Conservation (phyloP, 2,797 vertebrate genomes). For the Halcyon chelicuti region DNA sequence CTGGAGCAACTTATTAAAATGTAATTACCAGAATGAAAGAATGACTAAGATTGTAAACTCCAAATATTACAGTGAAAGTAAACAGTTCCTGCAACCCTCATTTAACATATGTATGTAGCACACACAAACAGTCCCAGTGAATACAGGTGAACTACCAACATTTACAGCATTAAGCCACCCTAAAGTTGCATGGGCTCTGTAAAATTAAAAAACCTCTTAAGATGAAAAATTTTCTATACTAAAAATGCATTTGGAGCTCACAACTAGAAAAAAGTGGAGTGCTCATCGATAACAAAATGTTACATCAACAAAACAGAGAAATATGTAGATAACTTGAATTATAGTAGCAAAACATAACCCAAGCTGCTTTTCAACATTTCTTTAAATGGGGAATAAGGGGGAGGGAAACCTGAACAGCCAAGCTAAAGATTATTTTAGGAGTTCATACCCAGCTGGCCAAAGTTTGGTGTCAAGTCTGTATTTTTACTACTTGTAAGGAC, state of each 20-base stretch:
- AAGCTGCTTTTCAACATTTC: background rate
- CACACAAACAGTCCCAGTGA: background rate
- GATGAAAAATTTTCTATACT: background rate
- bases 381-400: rapidly evolving
- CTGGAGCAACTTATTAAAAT: background rate
- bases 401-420: rapidly evolving
- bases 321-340: background rate
- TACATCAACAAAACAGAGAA: background rate
- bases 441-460: background rate
- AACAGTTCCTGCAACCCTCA: background rate
- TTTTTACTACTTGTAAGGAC: background rate
- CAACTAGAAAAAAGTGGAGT: rapidly evolving
- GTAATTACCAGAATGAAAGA: background rate
- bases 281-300: rapidly evolving
- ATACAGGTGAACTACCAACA: background rate
- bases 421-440: background rate
- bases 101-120: rapidly evolving
- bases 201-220: background rate
- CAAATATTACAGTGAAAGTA: background rate
- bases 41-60: background rate
- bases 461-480: rapidly evolving
- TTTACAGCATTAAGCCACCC: background rate
- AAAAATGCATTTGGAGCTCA: background rate
- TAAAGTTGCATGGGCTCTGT: rapidly evolving
- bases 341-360: background rate